These are phyloP conservation scores for Rostratula benghalensis DNA, from an alignment of 2,113 vertebrate species.

Conservation along the genomic window DNA sequence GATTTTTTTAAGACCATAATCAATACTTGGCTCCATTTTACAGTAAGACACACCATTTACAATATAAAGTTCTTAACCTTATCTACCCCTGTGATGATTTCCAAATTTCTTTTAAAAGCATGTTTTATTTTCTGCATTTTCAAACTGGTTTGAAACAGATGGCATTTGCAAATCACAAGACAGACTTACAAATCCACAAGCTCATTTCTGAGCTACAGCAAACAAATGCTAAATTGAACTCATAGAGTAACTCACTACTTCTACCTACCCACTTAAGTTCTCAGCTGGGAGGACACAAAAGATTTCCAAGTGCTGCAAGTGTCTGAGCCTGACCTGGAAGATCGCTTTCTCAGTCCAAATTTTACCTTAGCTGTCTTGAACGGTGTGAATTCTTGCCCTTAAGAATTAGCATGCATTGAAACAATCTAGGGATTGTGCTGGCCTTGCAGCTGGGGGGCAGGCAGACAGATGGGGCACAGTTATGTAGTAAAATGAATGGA, in stretches of 20 bases:
- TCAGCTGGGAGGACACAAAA: neutral
- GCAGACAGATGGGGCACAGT: neutral
- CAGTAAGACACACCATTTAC: neutral
- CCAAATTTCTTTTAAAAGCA: neutral
- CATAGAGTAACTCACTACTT: neutral
- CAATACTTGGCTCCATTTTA: slow-evolving; percentile 4
- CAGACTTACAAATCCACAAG: neutral
- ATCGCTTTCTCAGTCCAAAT: neutral
- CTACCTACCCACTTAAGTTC: neutral
- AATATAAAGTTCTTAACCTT: neutral
- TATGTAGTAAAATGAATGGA: neutral
- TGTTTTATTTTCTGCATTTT: neutral
- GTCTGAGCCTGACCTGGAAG: neutral
- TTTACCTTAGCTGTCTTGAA: neutral
- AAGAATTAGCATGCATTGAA: neutral
- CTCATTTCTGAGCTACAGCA: neutral
- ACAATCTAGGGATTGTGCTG: neutral
- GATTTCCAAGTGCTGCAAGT: neutral
- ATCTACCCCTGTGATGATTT: neutral
- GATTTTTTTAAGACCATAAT: neutral
- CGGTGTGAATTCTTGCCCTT: neutral
- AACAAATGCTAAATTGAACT: neutral
- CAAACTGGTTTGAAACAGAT: neutral
- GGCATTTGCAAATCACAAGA: neutral
- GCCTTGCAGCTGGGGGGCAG: neutral